These are phyloP conservation scores for Andrena bicolor DNA, from an alignment of 2,888 invertebrate genomes.

Conservation along the genomic window DNA sequence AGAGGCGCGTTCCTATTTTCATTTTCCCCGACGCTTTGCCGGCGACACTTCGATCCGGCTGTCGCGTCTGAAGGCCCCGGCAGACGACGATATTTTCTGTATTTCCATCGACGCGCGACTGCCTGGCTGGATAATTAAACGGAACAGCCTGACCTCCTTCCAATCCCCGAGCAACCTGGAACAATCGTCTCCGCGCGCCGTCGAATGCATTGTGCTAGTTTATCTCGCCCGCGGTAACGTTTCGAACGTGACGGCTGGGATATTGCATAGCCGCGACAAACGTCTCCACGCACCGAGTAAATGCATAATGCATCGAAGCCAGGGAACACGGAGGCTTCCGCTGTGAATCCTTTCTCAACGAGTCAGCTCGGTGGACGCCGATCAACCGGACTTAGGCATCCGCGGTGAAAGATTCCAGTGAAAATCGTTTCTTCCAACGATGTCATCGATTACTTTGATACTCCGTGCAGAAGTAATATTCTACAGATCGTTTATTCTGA, in stretches of 20 bases:
- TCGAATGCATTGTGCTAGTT: constrained; percentile 44
- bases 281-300: constrained; percentile 23
- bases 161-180: constrained; percentile 28
- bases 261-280: constrained; percentile 17
- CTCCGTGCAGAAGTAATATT: too few relatives aligned
- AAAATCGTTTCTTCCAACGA: too few relatives aligned
- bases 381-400: not conserved
- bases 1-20: constrained; percentile 30
- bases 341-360: not conserved
- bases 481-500: too few relatives aligned
- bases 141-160: constrained; percentile 51
- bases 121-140: constrained; percentile 58
- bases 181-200: constrained; percentile 45
- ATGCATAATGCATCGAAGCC: constrained; percentile 3
- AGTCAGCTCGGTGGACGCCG: not conserved
- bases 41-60: constrained; percentile 42
- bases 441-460: too few relatives aligned
- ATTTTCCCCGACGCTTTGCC: constrained; percentile 27
- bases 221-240: constrained; percentile 45
- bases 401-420: too few relatives aligned
- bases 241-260: constrained; percentile 35
- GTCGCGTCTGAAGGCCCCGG: constrained; percentile 31
- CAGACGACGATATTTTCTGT: constrained; percentile 48
- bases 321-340: not conserved
- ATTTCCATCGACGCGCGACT: constrained; percentile 31